Base-by-base conservation (phyloP, 2,797 vertebrate genomes). In the Manis pentadactyla region DNA sequence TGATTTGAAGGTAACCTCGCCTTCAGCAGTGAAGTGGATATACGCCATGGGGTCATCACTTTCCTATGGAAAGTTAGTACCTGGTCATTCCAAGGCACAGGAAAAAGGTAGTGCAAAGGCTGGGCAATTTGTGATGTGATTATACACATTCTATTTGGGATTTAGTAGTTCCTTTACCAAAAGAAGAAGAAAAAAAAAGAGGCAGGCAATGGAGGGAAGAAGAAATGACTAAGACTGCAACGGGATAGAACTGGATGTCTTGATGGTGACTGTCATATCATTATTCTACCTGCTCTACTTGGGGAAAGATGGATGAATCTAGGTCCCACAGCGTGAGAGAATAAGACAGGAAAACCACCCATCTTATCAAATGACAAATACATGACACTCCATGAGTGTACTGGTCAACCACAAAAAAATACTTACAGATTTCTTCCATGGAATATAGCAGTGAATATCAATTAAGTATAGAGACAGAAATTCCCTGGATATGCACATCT, bases 1-100 rank as follows among this genome's bases (percentile, higher is more conserved):
- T 37, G 99, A 99, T 97, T 99, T 99, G 98, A 99, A 99, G 77
- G 99, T 99, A 78, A 99, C 99, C 97, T 99, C 99, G 7, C 99
- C 99, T 98, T 99, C 99, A 94, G 99, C 99, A 53, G 99, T 99
- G 94, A 99, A 99, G 98, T 99, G 99, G 98, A 99, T 99, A 91
- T 99, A 99, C 96, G 99, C 97, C 98, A 99, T 95, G 0, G 99
- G 99, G 42, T 99, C 99, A 18, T 99, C 99, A 0, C 94, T 98
- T 81, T 99, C 99, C 99, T 99, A 96, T 55, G 71, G 79, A 39
- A 92, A 97, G 51, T 66, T 29, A 49, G 14, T 61, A 39, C 21
- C 68, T 23, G n/a, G 82, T 95, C 55, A 90, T 55, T 84, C 37
- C 64, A 53, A 55, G 18, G 55, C 51, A 81, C 34, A 61, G 7